phyloP scores from a whole-genome alignment of 53 echinoderm and acorn worm genomes.

The Luidia sarsii region DNA sequence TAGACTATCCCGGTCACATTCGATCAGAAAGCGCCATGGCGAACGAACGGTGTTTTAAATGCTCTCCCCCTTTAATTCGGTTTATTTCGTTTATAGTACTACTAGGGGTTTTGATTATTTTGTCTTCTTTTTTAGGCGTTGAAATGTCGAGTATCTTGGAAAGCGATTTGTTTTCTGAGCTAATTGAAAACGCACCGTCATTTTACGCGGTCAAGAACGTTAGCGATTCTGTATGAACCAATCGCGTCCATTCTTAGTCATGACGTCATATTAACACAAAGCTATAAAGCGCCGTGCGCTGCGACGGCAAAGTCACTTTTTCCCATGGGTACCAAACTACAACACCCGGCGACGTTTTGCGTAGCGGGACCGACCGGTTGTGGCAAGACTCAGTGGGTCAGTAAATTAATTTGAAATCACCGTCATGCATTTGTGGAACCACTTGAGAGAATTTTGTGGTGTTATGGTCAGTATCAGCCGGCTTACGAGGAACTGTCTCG shows the following conservation, averaged over 20 bases:
- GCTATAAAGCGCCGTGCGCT: not conserved
- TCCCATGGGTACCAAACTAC: conserved; percentile 16
- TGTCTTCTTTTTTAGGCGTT: not conserved
- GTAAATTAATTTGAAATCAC: conserved; percentile 45
- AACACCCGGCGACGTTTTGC: conserved; percentile 39
- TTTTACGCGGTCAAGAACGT: not conserved
- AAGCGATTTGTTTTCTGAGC: not conserved
- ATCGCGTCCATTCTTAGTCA: not conserved
- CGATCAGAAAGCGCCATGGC: not conserved
- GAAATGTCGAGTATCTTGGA: not conserved
- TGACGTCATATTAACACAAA: not conserved
- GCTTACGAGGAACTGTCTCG: conserved; percentile 36
- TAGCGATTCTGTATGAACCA: not conserved
- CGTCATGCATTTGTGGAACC: conserved; percentile 47
- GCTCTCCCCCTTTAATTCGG: not conserved
- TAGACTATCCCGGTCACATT: not conserved
- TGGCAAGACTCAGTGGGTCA: conserved; percentile 54
- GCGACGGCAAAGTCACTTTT: not conserved
- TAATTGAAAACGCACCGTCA: no score
- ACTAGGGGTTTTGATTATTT: not conserved
- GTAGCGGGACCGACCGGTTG: conserved; percentile 55
- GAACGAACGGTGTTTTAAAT: not conserved
- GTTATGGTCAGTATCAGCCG: conserved; percentile 57
- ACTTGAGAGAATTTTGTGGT: conserved; percentile 57
- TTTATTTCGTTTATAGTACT: not conserved